A percentile compares a stretch with the other conserved stretches of the same genome.
These are phyloP conservation scores for Drosophila lacteicornis DNA, from an alignment of 1,140 invertebrate genomes.

Conservation along the genomic window DNA sequence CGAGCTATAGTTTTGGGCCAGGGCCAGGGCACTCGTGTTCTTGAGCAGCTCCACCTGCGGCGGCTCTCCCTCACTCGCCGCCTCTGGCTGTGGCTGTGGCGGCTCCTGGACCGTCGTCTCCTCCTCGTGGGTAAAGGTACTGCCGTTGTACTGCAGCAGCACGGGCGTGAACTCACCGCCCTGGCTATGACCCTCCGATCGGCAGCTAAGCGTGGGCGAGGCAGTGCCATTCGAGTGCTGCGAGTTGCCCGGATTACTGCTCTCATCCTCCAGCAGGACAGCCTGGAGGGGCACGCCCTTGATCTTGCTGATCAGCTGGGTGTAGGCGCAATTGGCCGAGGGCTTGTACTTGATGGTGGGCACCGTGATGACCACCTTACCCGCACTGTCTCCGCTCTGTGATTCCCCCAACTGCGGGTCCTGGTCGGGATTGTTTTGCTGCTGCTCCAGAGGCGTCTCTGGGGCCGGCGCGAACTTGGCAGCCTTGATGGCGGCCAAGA, in stretches of 20 bases:
- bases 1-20: conserved; percentile 87
- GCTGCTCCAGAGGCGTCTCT: conserved; percentile 63
- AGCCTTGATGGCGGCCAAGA: conserved; percentile 92
- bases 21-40: conserved; percentile 86
- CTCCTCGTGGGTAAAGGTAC: conserved; percentile 70
- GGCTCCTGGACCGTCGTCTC: conserved; percentile 20
- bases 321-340: conserved; percentile 93
- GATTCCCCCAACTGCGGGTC: conserved; percentile 10
- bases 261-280: conserved; percentile 69
- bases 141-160: conserved; percentile 75
- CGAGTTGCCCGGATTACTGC: conserved; percentile 40
- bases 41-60: conserved; percentile 76
- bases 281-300: conserved; percentile 88
- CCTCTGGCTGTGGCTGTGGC: conserved; percentile 47
- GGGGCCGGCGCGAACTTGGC: conserved; percentile 89
- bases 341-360: conserved; percentile 90
- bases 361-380: conserved; percentile 69
- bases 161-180: conserved; percentile 72
- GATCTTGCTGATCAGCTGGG: conserved; percentile 93
- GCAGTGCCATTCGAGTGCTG: conserved; percentile 65
- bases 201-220: conserved; percentile 66
- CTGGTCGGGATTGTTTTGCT: conserved; percentile 1
- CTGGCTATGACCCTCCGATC: conserved; percentile 64
- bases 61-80: conserved; percentile 30
- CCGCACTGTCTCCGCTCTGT: conserved; percentile 33